Percentiles rank a stretch among this genome's conserved stretches.
Evolutionary conservation across 2,797 vertebrate species (phyloP).

Genomic region (Enteromius trimaculatus): DNA sequence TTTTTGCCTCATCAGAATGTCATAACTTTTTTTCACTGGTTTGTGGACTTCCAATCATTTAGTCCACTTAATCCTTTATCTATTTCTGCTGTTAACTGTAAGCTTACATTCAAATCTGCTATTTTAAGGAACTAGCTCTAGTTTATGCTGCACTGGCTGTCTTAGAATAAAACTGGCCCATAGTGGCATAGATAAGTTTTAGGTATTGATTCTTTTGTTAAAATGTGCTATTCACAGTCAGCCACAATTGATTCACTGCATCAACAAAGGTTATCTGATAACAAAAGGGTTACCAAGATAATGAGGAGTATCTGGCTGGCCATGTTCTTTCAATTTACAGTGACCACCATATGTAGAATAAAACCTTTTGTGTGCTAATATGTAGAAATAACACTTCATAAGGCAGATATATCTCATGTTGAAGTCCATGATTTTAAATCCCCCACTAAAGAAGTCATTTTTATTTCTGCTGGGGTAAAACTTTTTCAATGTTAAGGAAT

Average conservation of each 20-base stretch:
- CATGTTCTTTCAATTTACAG: background rate
- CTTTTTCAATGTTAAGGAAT: background rate
- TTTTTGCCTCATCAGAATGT: background rate
- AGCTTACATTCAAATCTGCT: background rate
- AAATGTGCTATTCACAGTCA: background rate
- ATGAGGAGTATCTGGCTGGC: background rate
- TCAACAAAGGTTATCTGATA: background rate
- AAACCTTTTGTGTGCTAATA: background rate
- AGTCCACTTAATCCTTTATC: background rate
- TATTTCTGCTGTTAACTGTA: background rate
- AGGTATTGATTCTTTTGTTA: background rate
- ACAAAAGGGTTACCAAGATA: constrained; percentile 5
- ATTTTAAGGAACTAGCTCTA: background rate
- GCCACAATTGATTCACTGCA: background rate
- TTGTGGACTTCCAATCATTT: background rate
- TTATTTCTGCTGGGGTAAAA: background rate
- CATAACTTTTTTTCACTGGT: background rate
- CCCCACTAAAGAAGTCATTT: background rate
- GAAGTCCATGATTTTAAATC: background rate
- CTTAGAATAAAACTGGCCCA: background rate
- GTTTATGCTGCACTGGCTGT: background rate
- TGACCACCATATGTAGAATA: background rate
- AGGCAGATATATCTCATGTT: background rate
- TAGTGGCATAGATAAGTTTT: background rate
- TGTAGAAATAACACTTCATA: background rate